These are phyloP conservation scores for Sciaenops ocellatus DNA, from an alignment of 2,797 vertebrate genomes.

Conservation along the genomic window DNA sequence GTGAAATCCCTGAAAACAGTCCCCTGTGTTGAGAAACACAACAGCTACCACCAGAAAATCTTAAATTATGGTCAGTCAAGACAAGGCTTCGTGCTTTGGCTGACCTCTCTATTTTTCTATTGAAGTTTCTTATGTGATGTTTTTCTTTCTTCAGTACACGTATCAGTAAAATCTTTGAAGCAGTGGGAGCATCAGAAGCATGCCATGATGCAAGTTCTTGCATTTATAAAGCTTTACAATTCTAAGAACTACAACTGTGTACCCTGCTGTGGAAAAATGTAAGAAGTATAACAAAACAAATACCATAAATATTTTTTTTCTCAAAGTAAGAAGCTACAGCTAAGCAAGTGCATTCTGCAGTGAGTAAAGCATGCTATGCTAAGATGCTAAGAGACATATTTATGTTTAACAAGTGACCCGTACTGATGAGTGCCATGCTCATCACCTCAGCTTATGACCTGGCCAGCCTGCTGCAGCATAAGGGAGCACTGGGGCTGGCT, in stretches of 20 bases:
- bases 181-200: slow-evolving; percentile 13
- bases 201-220: slow-evolving; percentile 30
- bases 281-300: neutral
- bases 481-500: slow-evolving; percentile 5
- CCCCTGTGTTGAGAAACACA: slow-evolving; percentile 40
- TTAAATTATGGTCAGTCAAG: slow-evolving; percentile 41
- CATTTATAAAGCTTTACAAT: slow-evolving; percentile 18
- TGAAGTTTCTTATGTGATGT: slow-evolving; percentile 43
- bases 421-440: slow-evolving; percentile 30
- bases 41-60: slow-evolving; percentile 21
- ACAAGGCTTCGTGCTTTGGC: slow-evolving; percentile 25
- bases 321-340: neutral
- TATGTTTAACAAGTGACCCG: slow-evolving; percentile 43
- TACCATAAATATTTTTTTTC: neutral
- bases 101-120: slow-evolving; percentile 56
- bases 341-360: neutral
- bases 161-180: slow-evolving; percentile 39
- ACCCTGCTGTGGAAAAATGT: neutral
- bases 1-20: slow-evolving; percentile 42
- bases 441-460: slow-evolving; percentile 40
- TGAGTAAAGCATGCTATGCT: slow-evolving; percentile 1
- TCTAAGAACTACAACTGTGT: slow-evolving; percentile 4
- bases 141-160: slow-evolving; percentile 15
- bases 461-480: slow-evolving; percentile 18
- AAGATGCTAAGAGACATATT: slow-evolving; percentile 16